Evolutionary conservation across 1,140 invertebrate species (phyloP), one percentile per base, ranked within the genome.

Genomic region (Alviniconcha marisindica): DNA sequence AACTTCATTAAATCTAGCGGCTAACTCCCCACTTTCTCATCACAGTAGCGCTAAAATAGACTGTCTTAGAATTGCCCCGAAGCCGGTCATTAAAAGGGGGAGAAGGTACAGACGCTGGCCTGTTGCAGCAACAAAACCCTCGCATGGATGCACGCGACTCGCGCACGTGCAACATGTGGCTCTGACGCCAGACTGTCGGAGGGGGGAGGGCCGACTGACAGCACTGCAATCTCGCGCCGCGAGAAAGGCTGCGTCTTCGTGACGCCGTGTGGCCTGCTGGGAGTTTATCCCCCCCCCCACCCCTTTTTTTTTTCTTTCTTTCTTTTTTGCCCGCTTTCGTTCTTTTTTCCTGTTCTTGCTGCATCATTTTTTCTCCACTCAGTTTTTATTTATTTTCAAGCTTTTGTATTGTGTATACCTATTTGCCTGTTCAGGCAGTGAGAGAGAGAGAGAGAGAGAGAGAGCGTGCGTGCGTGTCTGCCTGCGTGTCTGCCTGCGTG

Each of bases 221-320:
- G 77, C 77, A 78, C 77, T 15, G 77, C 77, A 60, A 78, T 78
- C 77, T 78, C 77, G 77, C 15, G 71, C 71, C 71, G 21, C 42
- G 74, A 42, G 71, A 73, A 73, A 24, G 71, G 2, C 4, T 15
- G 71, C 36, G 71, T 7, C 71, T 15, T n/a, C 36, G 36, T 73
- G 71, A 73, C 71, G 71, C 71, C 71, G 40, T 24, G 24, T 2
- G 33, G 14, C 40, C 42, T 76, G 3, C 40, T 40, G 40, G 14
- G 14, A 44, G 12, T 71, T 18, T 18, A 36, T 24, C 40, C 36
- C 36, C 36, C 21, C 36, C 21, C 18, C 36, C 28, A 33, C 60
- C 36, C 12, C 14, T 33, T 71, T 24, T 40, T 33, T 71, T 24
- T 40, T 10, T 38, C 33, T 7, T 24, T 38, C 36, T 40, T 21